These are phyloP conservation scores for Tragopan temminckii DNA, from an alignment of 2,797 vertebrate species.

Conservation along the genomic window DNA sequence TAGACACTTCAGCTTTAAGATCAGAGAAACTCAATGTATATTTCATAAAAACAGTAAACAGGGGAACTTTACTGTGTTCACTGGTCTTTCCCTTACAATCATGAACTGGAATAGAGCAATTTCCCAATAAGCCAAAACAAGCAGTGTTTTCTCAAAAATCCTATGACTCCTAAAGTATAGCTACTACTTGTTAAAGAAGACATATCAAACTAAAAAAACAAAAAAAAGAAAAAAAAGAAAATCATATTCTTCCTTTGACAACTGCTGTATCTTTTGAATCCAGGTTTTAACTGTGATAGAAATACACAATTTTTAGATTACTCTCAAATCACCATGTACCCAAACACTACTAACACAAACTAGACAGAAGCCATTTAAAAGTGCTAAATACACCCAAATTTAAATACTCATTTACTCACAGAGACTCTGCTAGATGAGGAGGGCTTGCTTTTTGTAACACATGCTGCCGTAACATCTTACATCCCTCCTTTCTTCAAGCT, in stretches of 20 bases:
- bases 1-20: not conserved
- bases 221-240: not conserved
- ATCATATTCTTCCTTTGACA: not conserved
- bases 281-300: not conserved
- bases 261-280: not conserved
- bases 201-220: not conserved
- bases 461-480: not conserved
- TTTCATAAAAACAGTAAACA: not conserved
- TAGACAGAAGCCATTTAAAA: not conserved
- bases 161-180: not conserved
- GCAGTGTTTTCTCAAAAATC: not conserved
- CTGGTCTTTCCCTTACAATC: not conserved
- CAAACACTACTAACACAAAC: not conserved
- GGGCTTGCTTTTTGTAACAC: not conserved
- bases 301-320: not conserved
- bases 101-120: not conserved
- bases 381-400: fast-evolving
- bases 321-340: not conserved
- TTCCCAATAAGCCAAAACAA: not conserved
- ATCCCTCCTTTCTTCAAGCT: not conserved
- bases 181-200: not conserved
- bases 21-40: not conserved
- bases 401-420: not conserved
- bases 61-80: not conserved
- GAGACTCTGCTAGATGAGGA: not conserved